A percentile compares a stretch with the other conserved stretches of the same genome.
Conservation (phyloP, 2,797 vertebrate species). For the Ptychobarbus kaznakovi region DNA sequence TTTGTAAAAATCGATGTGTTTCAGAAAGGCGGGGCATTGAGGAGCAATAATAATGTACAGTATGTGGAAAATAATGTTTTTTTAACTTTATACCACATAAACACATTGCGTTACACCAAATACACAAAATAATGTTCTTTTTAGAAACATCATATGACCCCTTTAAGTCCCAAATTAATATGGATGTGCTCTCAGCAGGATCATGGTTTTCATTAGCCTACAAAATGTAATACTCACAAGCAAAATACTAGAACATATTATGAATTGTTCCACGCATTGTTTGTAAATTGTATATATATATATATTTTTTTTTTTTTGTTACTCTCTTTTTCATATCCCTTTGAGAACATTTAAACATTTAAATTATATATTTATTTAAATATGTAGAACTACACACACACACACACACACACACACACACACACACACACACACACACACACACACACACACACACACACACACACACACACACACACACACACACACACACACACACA, state of each 20-base stretch:
- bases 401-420: neutral
- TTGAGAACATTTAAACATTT: neutral
- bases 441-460: no score
- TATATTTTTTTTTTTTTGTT: neutral
- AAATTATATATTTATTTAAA: neutral
- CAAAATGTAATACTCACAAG: neutral
- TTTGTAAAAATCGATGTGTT: no score
- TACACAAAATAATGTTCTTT: no score
- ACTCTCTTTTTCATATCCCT: neutral
- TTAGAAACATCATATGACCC: no score
- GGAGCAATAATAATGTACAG: no score
- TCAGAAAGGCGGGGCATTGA: no score
- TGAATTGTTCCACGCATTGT: neutral
- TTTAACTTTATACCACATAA: no score
- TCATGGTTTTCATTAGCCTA: neutral
- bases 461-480: no score
- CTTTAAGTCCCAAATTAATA: neutral
- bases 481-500: no score
- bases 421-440: no score
- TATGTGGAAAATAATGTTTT: no score
- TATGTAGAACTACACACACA: neutral
- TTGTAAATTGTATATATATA: neutral
- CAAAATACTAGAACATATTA: neutral
- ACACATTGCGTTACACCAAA: no score
- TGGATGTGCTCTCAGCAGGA: neutral